Conservation (phyloP, 2,797 vertebrate genomes). For the Acanthurus leucopareius region DNA sequence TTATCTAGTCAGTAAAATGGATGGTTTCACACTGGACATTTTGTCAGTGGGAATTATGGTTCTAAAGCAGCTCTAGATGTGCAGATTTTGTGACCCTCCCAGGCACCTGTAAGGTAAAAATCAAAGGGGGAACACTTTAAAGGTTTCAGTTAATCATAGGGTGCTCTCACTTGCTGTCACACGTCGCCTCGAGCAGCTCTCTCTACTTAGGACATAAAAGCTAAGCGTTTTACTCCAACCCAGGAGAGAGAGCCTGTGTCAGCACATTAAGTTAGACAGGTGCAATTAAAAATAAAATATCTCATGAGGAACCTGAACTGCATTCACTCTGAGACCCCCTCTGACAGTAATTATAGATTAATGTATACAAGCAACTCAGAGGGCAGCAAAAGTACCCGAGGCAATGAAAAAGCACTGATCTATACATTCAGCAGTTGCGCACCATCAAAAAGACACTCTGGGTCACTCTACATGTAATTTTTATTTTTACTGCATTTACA, state of each 20-base stretch:
- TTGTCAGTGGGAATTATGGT: slow-evolving; percentile 18
- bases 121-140: slow-evolving; percentile 69
- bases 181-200: slow-evolving; percentile 63
- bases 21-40: slow-evolving; percentile 12
- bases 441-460: slow-evolving; percentile 8
- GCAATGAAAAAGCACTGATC: slow-evolving; percentile 11
- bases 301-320: slow-evolving; percentile 31
- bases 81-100: slow-evolving; percentile 57
- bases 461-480: neutral
- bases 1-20: slow-evolving; percentile 10
- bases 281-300: slow-evolving; percentile 33
- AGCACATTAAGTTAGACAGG: slow-evolving; percentile 45
- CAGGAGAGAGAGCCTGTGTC: slow-evolving; percentile 39
- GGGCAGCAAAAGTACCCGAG: slow-evolving; percentile 15
- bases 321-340: slow-evolving; percentile 26
- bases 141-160: slow-evolving; percentile 76
- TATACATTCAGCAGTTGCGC: slow-evolving; percentile 25
- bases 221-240: slow-evolving; percentile 48
- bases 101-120: slow-evolving; percentile 59
- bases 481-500: neutral
- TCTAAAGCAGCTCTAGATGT: slow-evolving; percentile 23
- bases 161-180: slow-evolving; percentile 55
- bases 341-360: slow-evolving; percentile 28
- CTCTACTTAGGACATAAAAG: slow-evolving; percentile 70
- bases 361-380: slow-evolving; percentile 13